A percentile compares a stretch with the other conserved stretches of the same genome.
phyloP scores from a whole-genome alignment of 2,113 vertebrate species.

The Spizaetus ornatus region DNA sequence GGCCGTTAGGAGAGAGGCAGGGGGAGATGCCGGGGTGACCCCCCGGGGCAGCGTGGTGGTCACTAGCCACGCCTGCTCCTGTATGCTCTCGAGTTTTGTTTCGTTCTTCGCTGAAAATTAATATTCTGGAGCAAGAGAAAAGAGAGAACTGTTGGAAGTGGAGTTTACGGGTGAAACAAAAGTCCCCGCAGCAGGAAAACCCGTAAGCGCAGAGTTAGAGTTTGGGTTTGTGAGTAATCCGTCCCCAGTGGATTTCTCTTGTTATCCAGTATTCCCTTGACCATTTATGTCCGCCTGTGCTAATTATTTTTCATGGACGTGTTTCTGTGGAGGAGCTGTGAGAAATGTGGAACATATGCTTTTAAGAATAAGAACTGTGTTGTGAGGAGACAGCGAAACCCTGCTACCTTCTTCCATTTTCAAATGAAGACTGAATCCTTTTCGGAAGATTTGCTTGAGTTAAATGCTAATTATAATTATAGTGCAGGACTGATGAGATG shows the following conservation, averaged over 20 bases:
- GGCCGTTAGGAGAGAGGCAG: neutral
- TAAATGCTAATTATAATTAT: neutral
- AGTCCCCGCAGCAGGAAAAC: neutral
- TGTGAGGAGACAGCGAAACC: neutral
- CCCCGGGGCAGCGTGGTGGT: neutral
- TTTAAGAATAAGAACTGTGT: neutral
- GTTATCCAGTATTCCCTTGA: neutral
- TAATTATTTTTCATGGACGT: neutral
- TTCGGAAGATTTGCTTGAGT: neutral
- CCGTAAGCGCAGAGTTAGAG: neutral
- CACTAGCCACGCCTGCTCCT: neutral
- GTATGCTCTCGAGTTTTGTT: too few relatives aligned
- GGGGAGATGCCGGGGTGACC: too few relatives aligned
- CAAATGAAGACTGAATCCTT: neutral
- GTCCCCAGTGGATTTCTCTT: neutral
- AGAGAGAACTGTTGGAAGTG: neutral
- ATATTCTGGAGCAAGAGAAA: neutral
- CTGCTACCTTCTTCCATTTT: neutral
- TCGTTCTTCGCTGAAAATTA: neutral
- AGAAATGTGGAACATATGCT: accelerated
- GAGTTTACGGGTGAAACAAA: neutral
- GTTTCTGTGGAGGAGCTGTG: neutral
- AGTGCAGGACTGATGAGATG: neutral
- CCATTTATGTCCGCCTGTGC: neutral
- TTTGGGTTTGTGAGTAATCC: neutral